A percentile compares a stretch with the other conserved stretches of the same genome.
Conservation (phyloP, 2,113 vertebrate genomes). For the Lutjanus erythropterus region DNA sequence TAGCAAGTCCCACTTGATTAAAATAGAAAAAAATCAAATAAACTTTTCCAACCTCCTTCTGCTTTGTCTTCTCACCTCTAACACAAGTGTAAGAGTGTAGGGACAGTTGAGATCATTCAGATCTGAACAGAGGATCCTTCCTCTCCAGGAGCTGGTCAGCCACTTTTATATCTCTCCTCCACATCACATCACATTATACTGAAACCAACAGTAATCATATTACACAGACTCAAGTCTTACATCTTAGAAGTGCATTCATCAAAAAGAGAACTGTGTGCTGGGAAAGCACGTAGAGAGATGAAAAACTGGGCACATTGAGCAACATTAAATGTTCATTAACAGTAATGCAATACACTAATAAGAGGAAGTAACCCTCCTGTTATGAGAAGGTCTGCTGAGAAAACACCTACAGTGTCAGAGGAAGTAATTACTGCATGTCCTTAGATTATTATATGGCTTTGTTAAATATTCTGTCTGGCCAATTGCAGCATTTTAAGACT, state of each 20-base stretch:
- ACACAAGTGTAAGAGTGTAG: background rate
- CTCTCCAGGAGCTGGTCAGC: background rate
- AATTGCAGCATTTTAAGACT: too few relatives aligned
- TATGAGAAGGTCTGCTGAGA: background rate
- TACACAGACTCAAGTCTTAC: too few relatives aligned
- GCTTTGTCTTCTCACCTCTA: background rate
- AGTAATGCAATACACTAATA: background rate
- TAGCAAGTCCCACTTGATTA: background rate
- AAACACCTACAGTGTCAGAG: background rate
- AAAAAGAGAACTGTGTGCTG: too few relatives aligned
- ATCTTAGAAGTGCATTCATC: too few relatives aligned
- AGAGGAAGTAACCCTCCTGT: background rate
- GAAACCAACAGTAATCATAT: background rate
- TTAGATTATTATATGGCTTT: too few relatives aligned
- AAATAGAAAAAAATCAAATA: background rate
- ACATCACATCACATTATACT: too few relatives aligned
- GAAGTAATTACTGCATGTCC: too few relatives aligned
- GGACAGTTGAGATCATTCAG: background rate
- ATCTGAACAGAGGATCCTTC: too few relatives aligned
- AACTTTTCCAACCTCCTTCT: background rate
- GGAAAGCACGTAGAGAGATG: background rate
- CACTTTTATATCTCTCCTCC: background rate
- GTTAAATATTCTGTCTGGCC: too few relatives aligned
- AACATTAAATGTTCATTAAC: background rate
- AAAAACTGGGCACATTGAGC: background rate